Base-by-base conservation (phyloP, 2,797 vertebrate species). In the Kryptolebias ocellatus region DNA sequence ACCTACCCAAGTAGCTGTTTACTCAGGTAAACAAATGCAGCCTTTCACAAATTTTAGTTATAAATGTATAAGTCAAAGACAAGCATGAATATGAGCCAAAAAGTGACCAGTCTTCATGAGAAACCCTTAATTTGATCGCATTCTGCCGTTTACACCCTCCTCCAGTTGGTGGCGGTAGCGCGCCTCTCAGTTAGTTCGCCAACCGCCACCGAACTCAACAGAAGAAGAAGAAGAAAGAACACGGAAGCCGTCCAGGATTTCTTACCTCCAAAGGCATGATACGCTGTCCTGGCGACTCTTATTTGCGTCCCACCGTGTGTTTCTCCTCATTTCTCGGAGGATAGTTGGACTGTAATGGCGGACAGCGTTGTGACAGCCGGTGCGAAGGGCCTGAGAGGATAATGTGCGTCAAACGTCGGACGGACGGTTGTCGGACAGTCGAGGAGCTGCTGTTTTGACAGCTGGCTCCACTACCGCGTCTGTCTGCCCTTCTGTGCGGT, bases 401-500 rank as follows among this genome's bases (percentile, higher is more conserved):
- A 8, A 64, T 53, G 66, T 17, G 42, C 1, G 39, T 47, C 16
- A 37, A 16, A 31, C 2, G 5, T 14, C 39, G 2, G 79, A 15
- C 39, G 34, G 53, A 47, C 57, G 31, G 49, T 42, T 5, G 70
- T 61, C 49, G 77, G 82, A 45, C 76, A 84, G 53, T 1, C 64
- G 77, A 75, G 60, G 66, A 39, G 80, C 71, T 81, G 83, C 82
- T 89, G 87, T 86, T 87, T 75, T 89, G 90, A 91, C 89, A 91
- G 89, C 89, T 90, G 87, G 60, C 37, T 67, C 47, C 46, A 79
- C 46, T 60, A 60, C 58, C 66, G 39, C 59, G 84, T 76, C 81
- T 80, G 53, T 59, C 20, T 20, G 54, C 24, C 31, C 49, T 70
- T 20, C 51, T 17, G 46, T 52, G 49, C 63, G 27, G 37, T 8